Base-by-base conservation (phyloP, 2,888 invertebrate species). In the Leuctra nigra region DNA sequence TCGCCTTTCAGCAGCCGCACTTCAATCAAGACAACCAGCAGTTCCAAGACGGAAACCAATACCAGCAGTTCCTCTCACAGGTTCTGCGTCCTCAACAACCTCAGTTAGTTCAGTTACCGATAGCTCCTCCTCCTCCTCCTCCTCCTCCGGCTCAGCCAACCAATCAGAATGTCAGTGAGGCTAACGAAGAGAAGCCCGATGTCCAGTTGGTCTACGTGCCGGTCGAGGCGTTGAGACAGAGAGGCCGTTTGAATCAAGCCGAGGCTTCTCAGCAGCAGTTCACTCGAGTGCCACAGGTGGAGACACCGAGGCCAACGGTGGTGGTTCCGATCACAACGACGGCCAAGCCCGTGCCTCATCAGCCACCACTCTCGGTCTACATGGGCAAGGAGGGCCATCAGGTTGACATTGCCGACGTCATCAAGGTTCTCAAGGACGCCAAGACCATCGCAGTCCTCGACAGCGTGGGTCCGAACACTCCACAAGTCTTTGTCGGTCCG, bases 131-230 rank as follows among this genome's bases (percentile, higher is more conserved):
- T n/a, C n/a, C n/a, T n/a, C n/a, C n/a, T n/a, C n/a, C n/a, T n/a
- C n/a, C n/a, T n/a, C 20, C 44, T 4, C 44, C 6, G 23, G 9
- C n/a, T 3, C 23, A 23, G 22, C 2, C 41, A 2, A 20, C 18
- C 16, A n/a, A 41, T 11, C 41, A 41, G 6, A 48, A 33, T 33
- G 33, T 14, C n/a, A 16, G 20, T 2, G 18, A 33, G 18, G 4
- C 33, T 6, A 33, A 35, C 7, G 50, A 50, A 35, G 33, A 50
- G 50, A 50, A 50, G 14, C 35, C 50, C 4, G 82, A 85, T 71
- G 84, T 90, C 0, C 90, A 91, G 67, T 70, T 91, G 35, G 74
- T 91, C 0, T 91, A 91, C 66, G 89, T 91, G 0, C 91, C 91
- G 4, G 77, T 89, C 22, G 89, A 91, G 66, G 82, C 86, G 1